Evolutionary conservation across 2,113 vertebrate genomes (phyloP).

Genomic region (Scophthalmus maximus): DNA sequence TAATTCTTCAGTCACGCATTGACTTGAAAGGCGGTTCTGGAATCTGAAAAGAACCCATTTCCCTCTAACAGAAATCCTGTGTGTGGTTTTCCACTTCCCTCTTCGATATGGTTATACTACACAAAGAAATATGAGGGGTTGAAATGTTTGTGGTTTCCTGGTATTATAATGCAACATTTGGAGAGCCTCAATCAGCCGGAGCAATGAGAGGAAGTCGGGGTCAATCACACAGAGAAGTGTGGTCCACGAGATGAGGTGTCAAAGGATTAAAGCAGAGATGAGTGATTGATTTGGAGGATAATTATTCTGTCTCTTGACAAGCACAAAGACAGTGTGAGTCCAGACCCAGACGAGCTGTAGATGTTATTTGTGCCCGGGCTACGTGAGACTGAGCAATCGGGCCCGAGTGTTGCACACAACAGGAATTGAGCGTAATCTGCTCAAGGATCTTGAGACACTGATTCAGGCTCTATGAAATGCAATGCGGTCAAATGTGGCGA

Average conservation of each 20-base stretch:
- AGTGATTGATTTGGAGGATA: neutral
- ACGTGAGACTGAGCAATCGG: neutral
- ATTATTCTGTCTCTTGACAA: neutral
- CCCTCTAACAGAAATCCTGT: conserved; percentile 44
- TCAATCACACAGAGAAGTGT: conserved; percentile 18
- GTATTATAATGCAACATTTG: conserved; percentile 31
- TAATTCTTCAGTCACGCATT: neutral
- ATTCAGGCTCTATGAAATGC: conserved; percentile 48
- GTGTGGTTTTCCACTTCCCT: conserved; percentile 53
- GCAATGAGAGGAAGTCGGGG: conserved; percentile 49
- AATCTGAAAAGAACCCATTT: conserved; percentile 30
- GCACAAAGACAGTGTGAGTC: neutral
- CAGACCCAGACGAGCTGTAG: neutral
- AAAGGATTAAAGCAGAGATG: neutral
- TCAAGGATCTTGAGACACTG: conserved; percentile 21
- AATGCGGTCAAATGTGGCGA: neutral
- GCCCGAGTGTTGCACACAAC: conserved; percentile 27
- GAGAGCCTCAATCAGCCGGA: conserved; percentile 37
- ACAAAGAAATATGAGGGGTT: neutral
- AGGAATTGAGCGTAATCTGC: conserved; percentile 28
- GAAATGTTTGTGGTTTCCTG: conserved; percentile 47
- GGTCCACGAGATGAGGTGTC: too few relatives aligned
- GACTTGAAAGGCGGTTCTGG: neutral
- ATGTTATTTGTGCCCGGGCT: neutral
- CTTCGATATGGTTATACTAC: conserved; percentile 14